These are phyloP conservation scores for Diplolepis rosae DNA, from an alignment of 2,888 invertebrate genomes.

Conservation along the genomic window DNA sequence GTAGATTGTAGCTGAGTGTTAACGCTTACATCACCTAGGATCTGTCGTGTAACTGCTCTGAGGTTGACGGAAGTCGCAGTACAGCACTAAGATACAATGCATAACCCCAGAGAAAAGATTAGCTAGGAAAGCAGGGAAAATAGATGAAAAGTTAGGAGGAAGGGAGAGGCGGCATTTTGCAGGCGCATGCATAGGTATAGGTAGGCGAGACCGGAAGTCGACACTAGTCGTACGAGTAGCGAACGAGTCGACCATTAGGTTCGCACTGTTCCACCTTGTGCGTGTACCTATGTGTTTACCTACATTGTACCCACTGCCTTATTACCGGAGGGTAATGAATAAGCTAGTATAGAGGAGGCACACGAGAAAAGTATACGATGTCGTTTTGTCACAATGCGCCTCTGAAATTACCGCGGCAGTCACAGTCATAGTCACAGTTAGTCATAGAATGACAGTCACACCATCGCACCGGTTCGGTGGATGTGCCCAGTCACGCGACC, in stretches of 20 bases:
- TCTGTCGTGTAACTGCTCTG: background rate
- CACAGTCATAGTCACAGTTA: conserved; percentile 54
- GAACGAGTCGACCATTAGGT: conserved; percentile 44
- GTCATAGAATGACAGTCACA: conserved; percentile 58
- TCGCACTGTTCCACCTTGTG: conserved; percentile 46
- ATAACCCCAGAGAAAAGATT: background rate
- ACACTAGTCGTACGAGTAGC: conserved; percentile 3
- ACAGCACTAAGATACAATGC: background rate
- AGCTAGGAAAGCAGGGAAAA: background rate
- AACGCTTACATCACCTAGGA: background rate
- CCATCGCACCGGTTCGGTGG: conserved; percentile 49
- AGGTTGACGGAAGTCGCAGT: background rate
- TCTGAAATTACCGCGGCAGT: conserved; percentile 48
- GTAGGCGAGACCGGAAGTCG: conserved; percentile 32
- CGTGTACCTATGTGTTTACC: conserved; percentile 44
- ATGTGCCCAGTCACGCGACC: conserved; percentile 53
- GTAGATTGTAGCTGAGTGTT: background rate
- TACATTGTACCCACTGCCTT: conserved; percentile 52
- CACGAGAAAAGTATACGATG: conserved; percentile 53
- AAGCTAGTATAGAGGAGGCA: conserved; percentile 45
- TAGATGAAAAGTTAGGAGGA: background rate
- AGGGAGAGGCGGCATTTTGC: background rate
- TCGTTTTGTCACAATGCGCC: conserved; percentile 55
- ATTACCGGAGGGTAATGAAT: conserved; percentile 56
- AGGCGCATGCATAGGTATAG: background rate